Evolutionary conservation across 1,140 invertebrate species (phyloP), one percentile per base, ranked within the genome.

Genomic region (Thaumetopoea pityocampa): DNA sequence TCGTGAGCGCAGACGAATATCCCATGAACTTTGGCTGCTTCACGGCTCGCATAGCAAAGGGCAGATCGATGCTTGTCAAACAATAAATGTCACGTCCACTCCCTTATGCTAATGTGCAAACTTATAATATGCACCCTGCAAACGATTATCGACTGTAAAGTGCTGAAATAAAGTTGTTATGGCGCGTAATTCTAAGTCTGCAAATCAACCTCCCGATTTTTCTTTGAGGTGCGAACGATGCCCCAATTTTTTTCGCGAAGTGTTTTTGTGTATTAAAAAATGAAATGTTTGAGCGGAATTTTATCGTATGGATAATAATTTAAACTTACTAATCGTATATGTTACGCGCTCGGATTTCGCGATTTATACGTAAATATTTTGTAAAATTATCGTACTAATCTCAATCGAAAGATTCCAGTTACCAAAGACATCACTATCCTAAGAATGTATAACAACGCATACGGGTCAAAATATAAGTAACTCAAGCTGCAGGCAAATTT

Each of bases 51-150:
- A 65, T 64, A 58, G 54, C 72, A 74, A 74, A 81, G 70, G 70
- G 58, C 72, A 81, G 77, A 81, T 81, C 77, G 77, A 81, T 81
- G 73, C 60, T 72, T 77, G 73, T 82, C 78, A 82, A 80, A 82
- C 78, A 82, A 82, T 80, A 78, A 82, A 82, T 82, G 78, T 78
- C 76, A 82, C 60, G 60, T 74, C 70, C 67, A 74, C 63, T 74
- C 70, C 70, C 70, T 70, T 53, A 69, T 56, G 52, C 62, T 68
- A 67, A 58, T 61, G 54, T 38, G 44, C 57, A 35, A 55, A 16
- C 5, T 15, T 51, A 55, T 1, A 11, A 10, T 16, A 4, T 11
- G 43, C 34, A 22, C 19, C 27, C 44, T n/a, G 0, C 23, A 22
- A 23, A 22, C 10, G 3, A 47, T 11, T 24, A 3, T 41, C 12